Evolutionary conservation across 2,113 vertebrate genomes (phyloP).

Genomic region (Larimichthys polyactis): DNA sequence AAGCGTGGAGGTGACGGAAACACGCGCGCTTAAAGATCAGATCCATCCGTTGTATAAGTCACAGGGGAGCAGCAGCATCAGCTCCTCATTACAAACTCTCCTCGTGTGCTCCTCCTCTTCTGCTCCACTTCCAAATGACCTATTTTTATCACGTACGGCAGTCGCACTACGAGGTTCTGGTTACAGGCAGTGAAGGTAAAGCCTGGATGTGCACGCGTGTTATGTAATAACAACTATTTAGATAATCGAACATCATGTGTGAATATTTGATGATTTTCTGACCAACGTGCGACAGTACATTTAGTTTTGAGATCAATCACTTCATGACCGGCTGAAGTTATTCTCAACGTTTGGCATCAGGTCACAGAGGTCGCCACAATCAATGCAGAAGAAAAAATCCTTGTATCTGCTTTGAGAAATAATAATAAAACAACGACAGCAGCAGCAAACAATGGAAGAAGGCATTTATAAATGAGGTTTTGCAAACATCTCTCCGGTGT

Average conservation of each 20-base stretch:
- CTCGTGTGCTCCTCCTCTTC: neutral
- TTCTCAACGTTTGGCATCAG: too few relatives aligned
- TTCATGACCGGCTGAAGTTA: too few relatives aligned
- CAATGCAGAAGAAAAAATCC: too few relatives aligned
- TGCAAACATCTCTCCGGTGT: neutral
- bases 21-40: neutral
- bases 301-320: too few relatives aligned
- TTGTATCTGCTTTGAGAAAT: too few relatives aligned
- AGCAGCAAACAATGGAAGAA: too few relatives aligned
- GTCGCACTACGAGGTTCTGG: neutral
- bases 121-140: neutral
- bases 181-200: neutral
- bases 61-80: neutral
- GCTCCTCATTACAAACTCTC: constrained; percentile 15
- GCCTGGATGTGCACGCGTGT: neutral
- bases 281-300: too few relatives aligned
- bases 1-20: neutral
- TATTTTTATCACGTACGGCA: neutral
- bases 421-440: too few relatives aligned
- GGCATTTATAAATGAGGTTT: too few relatives aligned
- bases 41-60: neutral
- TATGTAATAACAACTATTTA: neutral
- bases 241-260: too few relatives aligned
- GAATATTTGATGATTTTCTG: too few relatives aligned
- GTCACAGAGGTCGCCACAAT: too few relatives aligned